Evolutionary conservation across 2,888 invertebrate genomes (phyloP).

Genomic region (Anodontia alba): DNA sequence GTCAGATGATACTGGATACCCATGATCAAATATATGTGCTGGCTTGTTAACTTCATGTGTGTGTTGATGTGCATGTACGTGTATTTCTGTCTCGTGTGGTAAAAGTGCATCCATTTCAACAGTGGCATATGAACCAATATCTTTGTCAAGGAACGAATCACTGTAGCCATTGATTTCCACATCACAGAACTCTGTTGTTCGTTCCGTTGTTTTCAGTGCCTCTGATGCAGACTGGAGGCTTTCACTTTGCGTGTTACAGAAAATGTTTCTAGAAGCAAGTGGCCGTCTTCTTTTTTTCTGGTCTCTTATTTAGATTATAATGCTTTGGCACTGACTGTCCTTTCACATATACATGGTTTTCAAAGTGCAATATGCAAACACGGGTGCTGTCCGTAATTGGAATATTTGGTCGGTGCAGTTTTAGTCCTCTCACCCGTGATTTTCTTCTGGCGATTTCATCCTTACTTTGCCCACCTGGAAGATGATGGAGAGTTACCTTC

Average conservation of each 20-base stretch:
- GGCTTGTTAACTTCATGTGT: neutral
- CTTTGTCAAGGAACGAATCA: neutral
- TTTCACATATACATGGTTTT: neutral
- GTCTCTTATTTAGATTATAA: conserved; percentile 7
- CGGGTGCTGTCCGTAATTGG: conserved; percentile 1
- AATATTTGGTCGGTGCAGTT: conserved; percentile 12
- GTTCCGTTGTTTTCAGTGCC: neutral
- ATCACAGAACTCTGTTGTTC: neutral
- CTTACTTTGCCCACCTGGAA: neutral
- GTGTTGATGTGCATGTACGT: neutral
- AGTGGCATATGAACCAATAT: neutral
- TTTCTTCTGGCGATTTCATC: conserved; percentile 17
- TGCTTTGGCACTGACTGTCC: conserved; percentile 17
- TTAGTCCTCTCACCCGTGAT: conserved; percentile 15
- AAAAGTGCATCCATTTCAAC: neutral
- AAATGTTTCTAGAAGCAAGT: neutral
- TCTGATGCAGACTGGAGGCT: neutral
- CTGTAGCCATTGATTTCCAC: neutral
- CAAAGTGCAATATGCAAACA: conserved; percentile 1
- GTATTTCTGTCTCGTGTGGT: neutral
- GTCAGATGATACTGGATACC: neutral
- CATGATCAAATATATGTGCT: conserved; percentile 1
- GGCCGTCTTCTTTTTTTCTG: neutral
- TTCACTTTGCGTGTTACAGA: neutral
- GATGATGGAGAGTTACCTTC: conserved; percentile 10